phyloP scores from a whole-genome alignment of 2,113 vertebrate genomes.

The Gallinago undulata region DNA sequence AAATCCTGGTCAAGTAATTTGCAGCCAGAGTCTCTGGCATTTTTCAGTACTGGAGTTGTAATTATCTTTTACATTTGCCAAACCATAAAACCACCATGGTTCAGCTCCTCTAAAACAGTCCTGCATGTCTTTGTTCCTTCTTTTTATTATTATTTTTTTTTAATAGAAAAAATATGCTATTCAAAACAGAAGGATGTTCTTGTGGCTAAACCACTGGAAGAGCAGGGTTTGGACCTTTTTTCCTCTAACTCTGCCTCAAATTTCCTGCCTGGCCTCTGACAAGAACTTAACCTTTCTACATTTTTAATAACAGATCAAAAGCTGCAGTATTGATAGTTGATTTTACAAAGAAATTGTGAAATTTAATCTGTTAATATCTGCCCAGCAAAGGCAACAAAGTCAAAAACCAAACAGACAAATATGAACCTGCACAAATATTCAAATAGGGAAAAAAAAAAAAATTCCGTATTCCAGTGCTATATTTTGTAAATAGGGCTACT shows the following conservation, averaged over 20 bases:
- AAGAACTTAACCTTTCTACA: not conserved
- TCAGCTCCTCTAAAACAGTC: not conserved
- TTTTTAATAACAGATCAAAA: not conserved
- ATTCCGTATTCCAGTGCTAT: not conserved
- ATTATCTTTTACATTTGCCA: conserved; percentile 24
- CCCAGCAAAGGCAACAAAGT: not conserved
- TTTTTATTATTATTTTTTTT: not conserved
- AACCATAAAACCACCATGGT: conserved; percentile 8
- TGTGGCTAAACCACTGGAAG: conserved; percentile 1
- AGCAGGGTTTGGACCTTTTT: not conserved
- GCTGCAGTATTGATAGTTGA: not conserved
- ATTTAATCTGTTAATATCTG: not conserved
- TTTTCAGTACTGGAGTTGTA: not conserved
- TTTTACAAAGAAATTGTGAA: not conserved
- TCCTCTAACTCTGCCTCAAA: not conserved
- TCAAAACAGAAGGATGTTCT: conserved; percentile 28
- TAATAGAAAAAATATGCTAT: not conserved
- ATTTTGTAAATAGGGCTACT: not conserved
- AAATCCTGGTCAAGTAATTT: conserved; percentile 1
- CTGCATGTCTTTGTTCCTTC: not conserved
- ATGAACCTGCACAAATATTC: not conserved
- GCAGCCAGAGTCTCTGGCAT: not conserved
- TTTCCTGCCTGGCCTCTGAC: not conserved
- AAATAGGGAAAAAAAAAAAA: not conserved
- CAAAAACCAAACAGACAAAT: not conserved